phyloP scores from a whole-genome alignment of 2,113 vertebrate genomes.

The Noturus placidus region DNA sequence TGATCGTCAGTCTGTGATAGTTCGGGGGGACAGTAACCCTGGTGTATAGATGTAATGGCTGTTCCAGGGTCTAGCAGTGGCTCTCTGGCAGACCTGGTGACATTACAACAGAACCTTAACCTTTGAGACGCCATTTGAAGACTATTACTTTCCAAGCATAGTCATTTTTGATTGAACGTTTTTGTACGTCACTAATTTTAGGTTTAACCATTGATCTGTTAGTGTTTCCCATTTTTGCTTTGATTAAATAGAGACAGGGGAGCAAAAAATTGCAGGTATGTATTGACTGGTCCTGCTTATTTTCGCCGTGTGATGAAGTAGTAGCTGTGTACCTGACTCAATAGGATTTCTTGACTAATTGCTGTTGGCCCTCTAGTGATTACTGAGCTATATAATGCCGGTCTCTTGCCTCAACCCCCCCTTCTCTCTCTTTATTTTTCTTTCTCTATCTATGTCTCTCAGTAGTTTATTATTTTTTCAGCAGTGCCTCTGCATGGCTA shows the following conservation, averaged over 20 bases:
- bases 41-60: neutral
- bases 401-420: conserved; percentile 3
- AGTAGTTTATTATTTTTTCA: conserved; percentile 6
- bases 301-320: conserved; percentile 53
- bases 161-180: neutral
- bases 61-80: neutral
- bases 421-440: too few species aligned
- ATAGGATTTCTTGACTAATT: conserved; percentile 26
- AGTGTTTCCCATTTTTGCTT: neutral
- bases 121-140: neutral
- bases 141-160: neutral
- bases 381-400: conserved; percentile 29
- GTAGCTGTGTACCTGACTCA: conserved; percentile 39
- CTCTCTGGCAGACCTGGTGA: neutral
- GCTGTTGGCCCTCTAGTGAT: neutral
- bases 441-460: neutral
- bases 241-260: neutral
- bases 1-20: neutral
- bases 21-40: neutral
- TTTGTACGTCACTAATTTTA: neutral
- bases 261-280: neutral
- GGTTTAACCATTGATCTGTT: neutral
- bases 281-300: conserved; percentile 41
- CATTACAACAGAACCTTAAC: neutral
- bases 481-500: conserved; percentile 47